These are phyloP conservation scores for Chelonus formosanus DNA, from an alignment of 2,888 invertebrate species.

Conservation along the genomic window DNA sequence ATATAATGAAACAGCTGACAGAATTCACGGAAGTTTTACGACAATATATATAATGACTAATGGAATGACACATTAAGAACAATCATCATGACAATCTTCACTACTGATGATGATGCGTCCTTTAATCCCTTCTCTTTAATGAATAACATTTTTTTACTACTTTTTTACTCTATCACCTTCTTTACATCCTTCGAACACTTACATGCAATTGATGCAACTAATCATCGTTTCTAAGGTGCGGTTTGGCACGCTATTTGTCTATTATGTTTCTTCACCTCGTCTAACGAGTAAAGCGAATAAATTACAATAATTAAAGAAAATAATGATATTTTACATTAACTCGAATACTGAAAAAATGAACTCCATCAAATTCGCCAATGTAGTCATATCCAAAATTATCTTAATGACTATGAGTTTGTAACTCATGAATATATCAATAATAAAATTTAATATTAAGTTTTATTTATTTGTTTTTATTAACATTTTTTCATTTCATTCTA, in stretches of 20 bases:
- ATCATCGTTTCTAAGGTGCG: constrained; percentile 44
- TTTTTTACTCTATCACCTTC: not conserved
- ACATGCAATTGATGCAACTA: constrained; percentile 39
- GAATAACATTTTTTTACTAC: not conserved
- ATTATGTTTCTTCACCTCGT: constrained; percentile 38
- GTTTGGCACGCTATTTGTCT: constrained; percentile 41
- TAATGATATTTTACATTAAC: not conserved
- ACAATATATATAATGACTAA: constrained; percentile 5
- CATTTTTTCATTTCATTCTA: no score
- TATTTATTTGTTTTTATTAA: no score
- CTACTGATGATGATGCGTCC: not conserved
- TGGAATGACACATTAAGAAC: constrained; percentile 1
- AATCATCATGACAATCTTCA: constrained; percentile 3
- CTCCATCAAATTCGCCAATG: not conserved
- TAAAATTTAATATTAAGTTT: no score
- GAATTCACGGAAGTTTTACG: not conserved
- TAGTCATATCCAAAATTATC: no score
- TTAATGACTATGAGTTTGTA: no score
- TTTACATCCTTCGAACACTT: constrained; percentile 6
- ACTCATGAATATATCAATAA: no score
- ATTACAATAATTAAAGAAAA: constrained; percentile 28
- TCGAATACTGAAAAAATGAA: not conserved
- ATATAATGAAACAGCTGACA: constrained; percentile 5
- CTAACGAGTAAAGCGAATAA: constrained; percentile 37
- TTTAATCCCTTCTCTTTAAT: no score